Evolutionary conservation across 2,113 vertebrate genomes (phyloP).

Genomic region (Prionailurus bengalensis): DNA sequence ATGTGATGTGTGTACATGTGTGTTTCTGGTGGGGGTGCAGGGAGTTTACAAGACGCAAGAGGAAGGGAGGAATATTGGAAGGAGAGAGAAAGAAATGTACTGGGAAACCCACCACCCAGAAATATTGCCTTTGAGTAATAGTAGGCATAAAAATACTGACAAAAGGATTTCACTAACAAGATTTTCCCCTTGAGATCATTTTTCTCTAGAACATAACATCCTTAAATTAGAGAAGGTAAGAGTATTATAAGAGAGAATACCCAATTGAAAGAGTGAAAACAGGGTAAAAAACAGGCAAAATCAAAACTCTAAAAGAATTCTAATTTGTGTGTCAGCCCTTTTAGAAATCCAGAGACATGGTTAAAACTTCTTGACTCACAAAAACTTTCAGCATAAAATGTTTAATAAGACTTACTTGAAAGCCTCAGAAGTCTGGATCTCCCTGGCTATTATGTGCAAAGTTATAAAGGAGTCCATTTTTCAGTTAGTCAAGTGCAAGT

Average conservation of each 20-base stretch:
- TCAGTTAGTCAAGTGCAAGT: not conserved
- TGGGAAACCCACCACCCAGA: not conserved
- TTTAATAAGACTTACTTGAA: not conserved
- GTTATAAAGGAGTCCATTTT: not conserved
- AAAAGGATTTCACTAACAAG: conserved; percentile 20
- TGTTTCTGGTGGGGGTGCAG: too few relatives aligned
- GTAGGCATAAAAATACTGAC: not conserved
- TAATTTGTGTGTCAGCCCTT: not conserved
- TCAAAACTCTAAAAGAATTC: not conserved
- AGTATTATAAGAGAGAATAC: conserved; percentile 32
- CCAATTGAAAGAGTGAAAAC: not conserved
- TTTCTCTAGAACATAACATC: conserved; percentile 19
- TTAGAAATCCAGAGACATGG: not conserved
- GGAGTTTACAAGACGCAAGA: not conserved
- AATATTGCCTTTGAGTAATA: not conserved
- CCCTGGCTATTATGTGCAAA: not conserved
- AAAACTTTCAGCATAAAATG: not conserved
- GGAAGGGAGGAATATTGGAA: not conserved
- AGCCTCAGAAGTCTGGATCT: not conserved
- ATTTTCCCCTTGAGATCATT: conserved; percentile 5
- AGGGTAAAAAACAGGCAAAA: not conserved
- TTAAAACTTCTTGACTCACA: conserved; percentile 12
- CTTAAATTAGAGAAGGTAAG: conserved; percentile 30
- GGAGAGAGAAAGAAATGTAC: not conserved
- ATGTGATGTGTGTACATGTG: not conserved